A percentile compares a stretch with the other conserved stretches of the same genome.
Conservation (phyloP, 2,888 invertebrate genomes). For the Hyles lineata region DNA sequence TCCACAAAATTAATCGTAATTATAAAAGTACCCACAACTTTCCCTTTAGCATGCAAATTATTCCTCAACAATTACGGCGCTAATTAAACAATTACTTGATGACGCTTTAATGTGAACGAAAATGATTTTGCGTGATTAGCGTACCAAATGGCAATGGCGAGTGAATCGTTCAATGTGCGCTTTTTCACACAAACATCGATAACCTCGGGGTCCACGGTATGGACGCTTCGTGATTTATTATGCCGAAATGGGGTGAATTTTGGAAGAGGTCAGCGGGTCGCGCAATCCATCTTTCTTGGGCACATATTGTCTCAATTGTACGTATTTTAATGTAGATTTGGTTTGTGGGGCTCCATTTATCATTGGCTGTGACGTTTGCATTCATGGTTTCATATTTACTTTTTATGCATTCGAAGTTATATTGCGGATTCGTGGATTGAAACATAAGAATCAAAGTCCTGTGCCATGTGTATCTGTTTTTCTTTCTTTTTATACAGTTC, state of each 20-base stretch:
- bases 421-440: too few species aligned
- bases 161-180: background rate
- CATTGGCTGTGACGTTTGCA: background rate
- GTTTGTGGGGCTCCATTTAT: background rate
- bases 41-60: background rate
- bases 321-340: background rate
- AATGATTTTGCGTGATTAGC: background rate
- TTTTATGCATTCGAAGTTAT: background rate
- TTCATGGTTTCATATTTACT: background rate
- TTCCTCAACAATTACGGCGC: background rate
- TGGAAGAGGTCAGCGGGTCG: constrained; percentile 12
- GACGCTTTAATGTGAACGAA: background rate
- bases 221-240: constrained; percentile 12
- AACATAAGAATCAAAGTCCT: too few species aligned
- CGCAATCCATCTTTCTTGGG: constrained; percentile 17
- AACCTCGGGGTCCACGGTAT: background rate
- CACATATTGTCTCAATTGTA: constrained; percentile 5
- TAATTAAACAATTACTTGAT: background rate
- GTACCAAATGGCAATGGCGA: background rate
- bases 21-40: too few species aligned
- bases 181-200: constrained; percentile 15
- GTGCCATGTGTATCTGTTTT: too few species aligned
- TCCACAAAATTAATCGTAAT: too few species aligned
- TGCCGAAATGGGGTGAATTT: background rate
- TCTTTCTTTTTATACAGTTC: too few species aligned